Evolutionary conservation across 2,888 invertebrate species (phyloP), one percentile per base, ranked within the genome.

Genomic region (Agrotis ipsilon): DNA sequence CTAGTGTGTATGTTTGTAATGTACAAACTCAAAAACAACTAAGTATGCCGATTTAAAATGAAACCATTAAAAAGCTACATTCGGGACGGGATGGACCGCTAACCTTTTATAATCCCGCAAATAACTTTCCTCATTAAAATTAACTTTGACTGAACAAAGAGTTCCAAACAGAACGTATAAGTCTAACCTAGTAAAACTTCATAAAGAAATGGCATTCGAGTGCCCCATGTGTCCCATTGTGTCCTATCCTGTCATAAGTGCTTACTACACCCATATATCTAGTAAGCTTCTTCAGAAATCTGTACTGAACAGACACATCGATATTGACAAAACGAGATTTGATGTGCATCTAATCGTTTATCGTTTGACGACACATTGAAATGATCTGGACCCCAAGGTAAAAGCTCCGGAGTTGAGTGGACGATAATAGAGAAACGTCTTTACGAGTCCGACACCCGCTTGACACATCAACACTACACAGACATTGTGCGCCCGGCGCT

Each of bases 371-470:
- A 78, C 68, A 74, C 75, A 63, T 82, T 77, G 85, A 81, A 82
- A 80, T 81, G 86, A 85, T 88, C 86, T 82, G 76, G 85, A 87
- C 87, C 88, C 89, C 80, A 87, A 92, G 92, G 91, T 92, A 87
- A 91, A 86, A 88, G 86, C 84, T 87, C 80, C 85, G 81, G 78
- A 88, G 85, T 88, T 85, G 90, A 90, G 90, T 91, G 90, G 89
- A 88, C 92, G 91, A 92, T 94, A 94, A 94, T 94, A 94, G 93
- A 92, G 91, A 90, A 91, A 89, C 91, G 90, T 87, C 92, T 95
- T 95, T 94, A 95, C 94, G 95, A 94, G 90, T 89, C 90, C 90
- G 89, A 92, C 93, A 92, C 92, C 91, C 93, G 92, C 90, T 92
- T 91, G 89, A 90, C 93, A 94, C 93, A 93, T 94, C 93, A 92